Evolutionary conservation across 2,113 vertebrate genomes (phyloP), one percentile per base, ranked within the genome.

Genomic region (Elgaria multicarinata): DNA sequence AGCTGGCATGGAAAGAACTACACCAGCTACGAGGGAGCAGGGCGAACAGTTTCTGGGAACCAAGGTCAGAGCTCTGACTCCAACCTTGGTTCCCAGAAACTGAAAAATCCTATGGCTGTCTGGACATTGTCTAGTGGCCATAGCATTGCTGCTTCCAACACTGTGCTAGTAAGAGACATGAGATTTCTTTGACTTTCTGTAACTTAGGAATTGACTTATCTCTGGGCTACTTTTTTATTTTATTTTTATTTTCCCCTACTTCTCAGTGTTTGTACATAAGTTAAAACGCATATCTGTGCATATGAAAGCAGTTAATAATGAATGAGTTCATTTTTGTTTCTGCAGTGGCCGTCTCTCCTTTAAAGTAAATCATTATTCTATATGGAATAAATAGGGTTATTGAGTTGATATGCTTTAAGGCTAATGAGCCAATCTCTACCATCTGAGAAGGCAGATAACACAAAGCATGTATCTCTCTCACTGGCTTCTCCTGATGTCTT

Each of bases 371-470:
- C 93, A 93, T 96, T 96, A 95, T 95, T 96, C 96, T 93, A 18
- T 93, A 95, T 93, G 94, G 95, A 95, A 97, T 96, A 97, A 97
- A 97, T 96, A 96, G 93, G 93, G 92, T 96, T 97, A 95, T 92
- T 87, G 94, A 93, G 91, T 90, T 93, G 95, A 96, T 96, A 94
- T 90, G 93, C 93, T 97, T 92, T 95, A 93, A 95, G 94, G 95
- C 95, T 97, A 97, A 97, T 96, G 96, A 97, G 93, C 96, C 95
- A 95, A 88, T 95, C 91, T 95, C 94, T 95, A 92, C 95, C 87
- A 66, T 95, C 94, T 95, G 94, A 97, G 96, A 93, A 95, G 88
- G 92, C 94, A 96, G 94, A 97, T 95, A 97, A 96, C 93, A 3
- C 67, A 95, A 97, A 96, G 95, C 94, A 39, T 94, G 93, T 93